A percentile compares a stretch with the other conserved stretches of the same genome.
phyloP scores from a whole-genome alignment of 2,888 invertebrate species.

The Campaea margaritaria region DNA sequence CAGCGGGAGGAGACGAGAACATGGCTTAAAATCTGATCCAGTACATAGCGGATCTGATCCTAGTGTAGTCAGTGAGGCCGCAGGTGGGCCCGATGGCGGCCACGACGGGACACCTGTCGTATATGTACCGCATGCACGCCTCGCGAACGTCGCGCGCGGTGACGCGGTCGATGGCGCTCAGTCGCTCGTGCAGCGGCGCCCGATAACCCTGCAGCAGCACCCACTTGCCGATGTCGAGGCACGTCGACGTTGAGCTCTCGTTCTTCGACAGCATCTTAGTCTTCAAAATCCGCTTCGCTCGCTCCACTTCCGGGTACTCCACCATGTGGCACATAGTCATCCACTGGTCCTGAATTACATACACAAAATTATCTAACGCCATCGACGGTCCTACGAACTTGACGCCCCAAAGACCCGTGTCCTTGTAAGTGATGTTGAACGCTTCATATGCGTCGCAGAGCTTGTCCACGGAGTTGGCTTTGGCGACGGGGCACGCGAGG shows the following conservation, averaged over 20 bases:
- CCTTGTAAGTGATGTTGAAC: slow-evolving; percentile 98
- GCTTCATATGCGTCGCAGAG: slow-evolving; percentile 96
- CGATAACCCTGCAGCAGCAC: slow-evolving; percentile 95
- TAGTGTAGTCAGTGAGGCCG: slow-evolving; percentile 92
- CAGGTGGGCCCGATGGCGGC: slow-evolving; percentile 96
- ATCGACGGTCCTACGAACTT: slow-evolving; percentile 91
- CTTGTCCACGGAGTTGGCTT: slow-evolving; percentile 86
- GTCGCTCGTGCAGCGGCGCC: slow-evolving; percentile 93
- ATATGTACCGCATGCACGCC: slow-evolving; percentile 94
- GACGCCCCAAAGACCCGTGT: slow-evolving; percentile 98
- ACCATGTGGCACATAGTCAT: slow-evolving; percentile 93
- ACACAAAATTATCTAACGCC: slow-evolving; percentile 88
- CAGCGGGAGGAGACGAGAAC: background rate
- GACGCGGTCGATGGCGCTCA: slow-evolving; percentile 93
- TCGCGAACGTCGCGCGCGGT: slow-evolving; percentile 90
- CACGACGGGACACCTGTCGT: slow-evolving; percentile 95
- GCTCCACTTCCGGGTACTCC: slow-evolving; percentile 93
- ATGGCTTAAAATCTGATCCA: slow-evolving; percentile 85
- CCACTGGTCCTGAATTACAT: slow-evolving; percentile 91
- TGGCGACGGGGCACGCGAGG: slow-evolving; percentile 92
- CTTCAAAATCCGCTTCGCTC: slow-evolving; percentile 95
- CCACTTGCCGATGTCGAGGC: slow-evolving; percentile 98
- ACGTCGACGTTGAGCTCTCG: slow-evolving; percentile 95
- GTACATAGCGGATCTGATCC: slow-evolving; percentile 92
- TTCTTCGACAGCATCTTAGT: slow-evolving; percentile 95